phyloP scores from a whole-genome alignment of 1,140 invertebrate genomes.

The Heterodera schachtii region DNA sequence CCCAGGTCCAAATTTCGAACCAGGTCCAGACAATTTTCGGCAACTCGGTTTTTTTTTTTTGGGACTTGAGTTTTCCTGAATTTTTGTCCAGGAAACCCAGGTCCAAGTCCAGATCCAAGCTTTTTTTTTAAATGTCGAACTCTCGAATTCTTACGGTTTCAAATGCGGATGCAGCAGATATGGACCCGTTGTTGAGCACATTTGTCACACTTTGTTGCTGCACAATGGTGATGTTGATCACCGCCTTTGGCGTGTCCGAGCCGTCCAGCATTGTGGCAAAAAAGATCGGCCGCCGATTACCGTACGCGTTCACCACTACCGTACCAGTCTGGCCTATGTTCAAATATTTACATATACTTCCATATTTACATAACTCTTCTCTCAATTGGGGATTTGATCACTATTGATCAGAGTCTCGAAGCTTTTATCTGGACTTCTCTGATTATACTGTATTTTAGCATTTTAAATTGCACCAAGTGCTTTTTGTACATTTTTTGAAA shows the following conservation, averaged over 20 bases:
- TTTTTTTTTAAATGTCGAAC: too few relatives aligned
- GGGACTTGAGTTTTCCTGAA: too few relatives aligned
- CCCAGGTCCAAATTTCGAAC: too few relatives aligned
- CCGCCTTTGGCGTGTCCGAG: constrained; percentile 13
- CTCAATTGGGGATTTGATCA: not conserved
- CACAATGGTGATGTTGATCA: constrained; percentile 20
- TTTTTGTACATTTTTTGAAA: too few relatives aligned
- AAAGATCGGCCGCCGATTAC: constrained; percentile 42
- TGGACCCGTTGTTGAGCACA: not conserved
- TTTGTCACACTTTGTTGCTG: not conserved
- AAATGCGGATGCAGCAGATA: not conserved
- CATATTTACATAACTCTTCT: not conserved
- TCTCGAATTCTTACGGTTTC: too few relatives aligned
- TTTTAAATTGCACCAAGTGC: not conserved
- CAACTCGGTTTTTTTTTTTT: too few relatives aligned
- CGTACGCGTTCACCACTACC: constrained; percentile 46
- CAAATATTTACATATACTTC: not conserved
- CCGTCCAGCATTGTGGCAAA: constrained; percentile 28
- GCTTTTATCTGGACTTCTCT: too few relatives aligned
- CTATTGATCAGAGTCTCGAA: too few relatives aligned
- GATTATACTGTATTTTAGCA: too few relatives aligned
- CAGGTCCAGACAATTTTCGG: too few relatives aligned
- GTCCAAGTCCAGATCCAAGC: too few relatives aligned
- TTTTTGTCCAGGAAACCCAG: too few relatives aligned
- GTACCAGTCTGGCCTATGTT: constrained; percentile 39